A percentile compares a stretch with the other conserved stretches of the same genome.
phyloP scores from a whole-genome alignment of 2,113 vertebrate species.

The Hucho hucho region DNA sequence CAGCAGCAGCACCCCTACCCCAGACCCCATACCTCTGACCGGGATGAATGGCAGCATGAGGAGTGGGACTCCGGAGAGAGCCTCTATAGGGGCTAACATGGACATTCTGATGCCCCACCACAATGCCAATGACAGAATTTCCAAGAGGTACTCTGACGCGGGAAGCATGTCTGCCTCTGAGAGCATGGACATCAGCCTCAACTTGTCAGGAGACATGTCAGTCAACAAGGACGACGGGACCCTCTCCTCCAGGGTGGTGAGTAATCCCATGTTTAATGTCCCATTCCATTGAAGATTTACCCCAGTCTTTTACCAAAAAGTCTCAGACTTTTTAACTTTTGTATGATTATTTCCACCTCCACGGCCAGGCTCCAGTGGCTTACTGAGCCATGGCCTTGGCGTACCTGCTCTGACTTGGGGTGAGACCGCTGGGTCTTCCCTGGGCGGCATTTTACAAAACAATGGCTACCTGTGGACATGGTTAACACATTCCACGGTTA shows the following conservation, averaged over 20 bases:
- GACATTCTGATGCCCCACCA: conserved; percentile 32
- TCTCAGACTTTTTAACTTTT: no score
- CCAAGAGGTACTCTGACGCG: conserved; percentile 75
- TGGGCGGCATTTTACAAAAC: no score
- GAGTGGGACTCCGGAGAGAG: conserved; percentile 14
- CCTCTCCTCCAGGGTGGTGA: conserved; percentile 78
- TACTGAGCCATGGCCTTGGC: no score
- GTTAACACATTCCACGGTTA: no score
- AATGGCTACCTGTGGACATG: no score
- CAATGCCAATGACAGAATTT: conserved; percentile 36
- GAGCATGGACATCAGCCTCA: conserved; percentile 77
- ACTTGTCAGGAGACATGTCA: conserved; percentile 72
- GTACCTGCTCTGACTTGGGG: no score
- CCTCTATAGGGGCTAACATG: conserved; percentile 34
- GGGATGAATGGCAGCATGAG: conserved; percentile 9
- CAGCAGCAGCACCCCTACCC: background rate
- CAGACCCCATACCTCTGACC: background rate
- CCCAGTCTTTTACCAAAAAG: no score
- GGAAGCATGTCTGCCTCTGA: conserved; percentile 71
- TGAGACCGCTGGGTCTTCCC: no score
- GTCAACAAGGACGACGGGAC: conserved; percentile 76
- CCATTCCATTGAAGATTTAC: no score
- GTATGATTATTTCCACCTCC: no score
- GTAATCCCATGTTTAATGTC: no score
- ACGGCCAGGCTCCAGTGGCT: no score